Base-by-base conservation (phyloP, 2,797 vertebrate species). In the Melanotaenia boesemani region DNA sequence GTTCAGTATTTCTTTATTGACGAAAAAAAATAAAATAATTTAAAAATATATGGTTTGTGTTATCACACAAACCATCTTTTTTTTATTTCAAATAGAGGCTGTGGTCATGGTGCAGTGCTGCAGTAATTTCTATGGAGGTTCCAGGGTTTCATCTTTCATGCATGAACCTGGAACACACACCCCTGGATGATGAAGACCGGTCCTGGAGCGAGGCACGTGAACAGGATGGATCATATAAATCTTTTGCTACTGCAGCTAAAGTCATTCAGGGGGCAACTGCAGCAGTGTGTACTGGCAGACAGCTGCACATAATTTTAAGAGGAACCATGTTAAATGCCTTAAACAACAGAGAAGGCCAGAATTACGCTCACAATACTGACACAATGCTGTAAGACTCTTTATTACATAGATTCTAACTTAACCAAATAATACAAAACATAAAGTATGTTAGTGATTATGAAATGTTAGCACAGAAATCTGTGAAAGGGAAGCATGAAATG, bases 211-310 rank as follows among this genome's bases (percentile, higher is more conserved):
- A 80, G 72, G 75, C 81, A 72, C 82, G 81, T 60, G 68, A 74
- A 74, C 78, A 64, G 72, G 71, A 86, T 89, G 79, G 79, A 87
- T 90, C 83, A 82, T 86, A 89, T 85, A 82, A 90, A 91, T 91
- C 72, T 82, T 89, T 87, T 81, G 72, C 72, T 80, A 67, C 71
- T 68, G 84, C 80, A 65, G 70, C 76, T 72, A 20, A 77, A 83
- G 72, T 84, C 70, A 70, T 61, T 56, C 64, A 60, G 70, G 36
- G 63, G 50, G 78, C 36, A 66, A 74, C 61, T 66, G 50, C 73
- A 86, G 70, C 77, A 26, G 68, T 66, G 63, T 64, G 57, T 55
- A 61, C 61, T 59, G 3, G 28, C 65, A 64, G 76, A 85, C 57
- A 72, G 80, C 77, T 72, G 57, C 34, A 63, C 70, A 80, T 77